Evolutionary conservation across 2,888 invertebrate species (phyloP).

Genomic region (Sphaerophoria rueppellii): DNA sequence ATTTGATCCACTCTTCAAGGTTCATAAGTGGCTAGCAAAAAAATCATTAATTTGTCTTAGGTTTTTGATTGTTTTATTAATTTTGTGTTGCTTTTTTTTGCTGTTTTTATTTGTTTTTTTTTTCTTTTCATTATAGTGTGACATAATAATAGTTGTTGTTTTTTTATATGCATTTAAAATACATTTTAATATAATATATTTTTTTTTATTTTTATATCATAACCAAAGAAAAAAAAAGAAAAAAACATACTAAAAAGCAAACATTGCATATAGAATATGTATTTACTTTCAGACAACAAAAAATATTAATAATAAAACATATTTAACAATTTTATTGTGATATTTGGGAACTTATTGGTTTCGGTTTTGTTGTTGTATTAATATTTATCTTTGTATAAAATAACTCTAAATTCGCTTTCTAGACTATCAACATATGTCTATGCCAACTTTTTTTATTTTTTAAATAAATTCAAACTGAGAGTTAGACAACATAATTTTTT

Average conservation of each 20-base stretch:
- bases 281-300: constrained; percentile 29
- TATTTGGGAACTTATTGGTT: constrained; percentile 73
- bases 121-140: constrained; percentile 60
- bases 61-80: constrained; percentile 54
- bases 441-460: not conserved
- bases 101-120: too few relatives aligned
- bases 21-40: not conserved
- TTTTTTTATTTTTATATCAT: constrained; percentile 50
- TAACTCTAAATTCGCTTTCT: constrained; percentile 26
- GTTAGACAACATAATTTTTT: not conserved
- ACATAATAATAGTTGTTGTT: constrained; percentile 59
- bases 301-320: constrained; percentile 41
- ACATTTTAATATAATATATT: constrained; percentile 68
- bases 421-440: constrained; percentile 26
- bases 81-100: constrained; percentile 52
- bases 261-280: constrained; percentile 43
- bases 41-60: not conserved
- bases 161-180: constrained; percentile 73
- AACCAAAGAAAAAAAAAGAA: constrained; percentile 8
- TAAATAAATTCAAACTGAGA: too few relatives aligned
- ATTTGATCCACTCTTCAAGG: not conserved
- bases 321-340: constrained; percentile 72
- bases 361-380: constrained; percentile 58
- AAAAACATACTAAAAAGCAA: constrained; percentile 31
- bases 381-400: constrained; percentile 54